Conservation (phyloP, 2,113 vertebrate species). For the Salvelinus namaycush region DNA sequence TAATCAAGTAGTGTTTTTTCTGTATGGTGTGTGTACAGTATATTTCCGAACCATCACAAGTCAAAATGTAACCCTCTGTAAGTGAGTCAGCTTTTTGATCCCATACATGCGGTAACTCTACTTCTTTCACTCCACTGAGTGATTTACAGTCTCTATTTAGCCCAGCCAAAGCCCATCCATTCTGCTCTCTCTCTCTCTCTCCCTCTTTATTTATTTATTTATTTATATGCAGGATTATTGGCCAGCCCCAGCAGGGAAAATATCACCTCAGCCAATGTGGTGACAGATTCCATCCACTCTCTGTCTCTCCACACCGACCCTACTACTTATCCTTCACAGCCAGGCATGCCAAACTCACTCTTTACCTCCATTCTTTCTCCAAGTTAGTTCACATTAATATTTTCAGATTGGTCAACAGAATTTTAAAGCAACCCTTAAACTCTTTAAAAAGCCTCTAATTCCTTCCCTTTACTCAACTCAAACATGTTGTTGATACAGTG, state of each 20-base stretch:
- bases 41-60: constrained; percentile 9
- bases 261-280: constrained; percentile 7
- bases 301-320: not conserved
- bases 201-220: not conserved
- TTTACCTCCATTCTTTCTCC: not conserved
- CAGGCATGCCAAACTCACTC: not conserved
- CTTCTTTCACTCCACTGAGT: not conserved
- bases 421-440: not conserved
- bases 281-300: constrained; percentile 3
- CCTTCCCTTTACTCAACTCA: not conserved
- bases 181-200: not conserved
- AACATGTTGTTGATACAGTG: not conserved
- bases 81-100: constrained; percentile 15
- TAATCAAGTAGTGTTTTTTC: constrained; percentile 21
- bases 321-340: not conserved
- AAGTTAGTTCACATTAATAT: not conserved
- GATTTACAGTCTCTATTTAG: constrained; percentile 17
- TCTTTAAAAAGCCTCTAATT: not conserved
- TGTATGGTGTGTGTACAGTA: not conserved
- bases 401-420: not conserved
- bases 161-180: not conserved
- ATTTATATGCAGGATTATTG: not conserved
- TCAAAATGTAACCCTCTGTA: constrained; percentile 3
- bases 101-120: not conserved
- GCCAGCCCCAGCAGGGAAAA: not conserved